Conservation (phyloP, 2,888 invertebrate genomes). For the Machimus rusticus region DNA sequence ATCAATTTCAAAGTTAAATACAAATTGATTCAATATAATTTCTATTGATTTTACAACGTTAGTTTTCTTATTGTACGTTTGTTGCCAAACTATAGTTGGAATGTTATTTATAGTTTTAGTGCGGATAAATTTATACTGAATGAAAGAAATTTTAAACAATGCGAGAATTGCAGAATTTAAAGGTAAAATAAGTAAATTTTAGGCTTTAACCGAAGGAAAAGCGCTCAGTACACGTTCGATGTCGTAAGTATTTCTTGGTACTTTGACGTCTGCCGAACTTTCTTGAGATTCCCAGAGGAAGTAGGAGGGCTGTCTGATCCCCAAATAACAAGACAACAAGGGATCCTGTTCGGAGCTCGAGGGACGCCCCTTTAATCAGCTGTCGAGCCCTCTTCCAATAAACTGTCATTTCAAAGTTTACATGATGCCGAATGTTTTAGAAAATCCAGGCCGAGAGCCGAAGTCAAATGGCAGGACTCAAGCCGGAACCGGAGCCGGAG, state of each 20-base stretch:
- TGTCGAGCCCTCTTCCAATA: conserved; percentile 22
- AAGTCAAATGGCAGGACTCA: not conserved
- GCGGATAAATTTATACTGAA: no score
- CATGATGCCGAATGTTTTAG: not conserved
- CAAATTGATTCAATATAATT: no score
- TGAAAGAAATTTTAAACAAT: no score
- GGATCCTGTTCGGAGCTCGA: not conserved
- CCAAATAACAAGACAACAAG: not conserved
- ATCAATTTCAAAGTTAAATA: no score
- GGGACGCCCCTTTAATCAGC: conserved; percentile 8
- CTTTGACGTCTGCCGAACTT: not conserved
- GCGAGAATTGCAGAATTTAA: no score
- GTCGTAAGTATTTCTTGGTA: not conserved
- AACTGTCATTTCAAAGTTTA: conserved; percentile 6
- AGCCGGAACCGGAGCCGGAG: not conserved
- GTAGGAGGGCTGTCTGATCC: not conserved
- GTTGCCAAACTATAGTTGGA: no score
- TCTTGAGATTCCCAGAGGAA: not conserved
- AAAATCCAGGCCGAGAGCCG: not conserved
- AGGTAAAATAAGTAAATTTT: not conserved
- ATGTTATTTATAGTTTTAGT: no score
- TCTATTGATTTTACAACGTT: no score
- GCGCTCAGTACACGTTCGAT: not conserved
- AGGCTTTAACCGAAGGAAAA: no score
- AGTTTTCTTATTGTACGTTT: no score